Conservation (phyloP, 2,797 vertebrate species). For the Oreonectes daqikongensis region DNA sequence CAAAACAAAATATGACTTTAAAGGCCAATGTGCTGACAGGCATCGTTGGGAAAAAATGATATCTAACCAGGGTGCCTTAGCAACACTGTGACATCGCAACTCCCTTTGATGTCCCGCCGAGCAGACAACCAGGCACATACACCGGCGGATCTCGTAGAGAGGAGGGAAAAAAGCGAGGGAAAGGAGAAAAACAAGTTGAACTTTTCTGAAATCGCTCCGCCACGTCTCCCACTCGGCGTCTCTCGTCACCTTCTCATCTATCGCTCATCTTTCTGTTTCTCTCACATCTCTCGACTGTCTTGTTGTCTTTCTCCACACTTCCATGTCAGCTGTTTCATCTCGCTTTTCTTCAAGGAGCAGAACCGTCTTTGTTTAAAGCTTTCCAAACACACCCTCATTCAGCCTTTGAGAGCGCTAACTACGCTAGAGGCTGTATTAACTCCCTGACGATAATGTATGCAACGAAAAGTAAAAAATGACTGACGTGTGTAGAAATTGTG, state of each 20-base stretch:
- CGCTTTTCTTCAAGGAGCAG: conserved; percentile 51
- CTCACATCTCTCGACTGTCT: conserved; percentile 37
- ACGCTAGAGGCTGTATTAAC: conserved; percentile 22
- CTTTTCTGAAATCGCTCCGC: conserved; percentile 33
- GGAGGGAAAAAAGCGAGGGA: neutral
- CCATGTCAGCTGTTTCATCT: conserved; percentile 14
- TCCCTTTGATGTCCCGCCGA: conserved; percentile 48
- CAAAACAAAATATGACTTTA: conserved; percentile 68
- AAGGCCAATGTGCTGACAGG: conserved; percentile 67
- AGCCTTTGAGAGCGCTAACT: conserved; percentile 25
- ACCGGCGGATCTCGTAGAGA: conserved; percentile 21
- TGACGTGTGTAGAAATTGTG: conserved; percentile 27
- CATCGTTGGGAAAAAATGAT: conserved; percentile 58
- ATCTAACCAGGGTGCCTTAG: conserved; percentile 57
- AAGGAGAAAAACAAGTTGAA: conserved; percentile 33
- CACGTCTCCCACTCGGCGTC: conserved; percentile 17
- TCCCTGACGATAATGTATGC: conserved; percentile 3
- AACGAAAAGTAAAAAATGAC: conserved; percentile 18
- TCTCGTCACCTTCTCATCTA: conserved; percentile 33
- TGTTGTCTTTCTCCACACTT: conserved; percentile 13
- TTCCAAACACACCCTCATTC: conserved; percentile 28
- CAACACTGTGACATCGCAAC: conserved; percentile 48
- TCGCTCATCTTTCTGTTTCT: conserved; percentile 21
- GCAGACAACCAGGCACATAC: conserved; percentile 47
- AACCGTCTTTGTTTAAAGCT: conserved; percentile 45